Percentiles rank a stretch among this genome's conserved stretches.
Evolutionary conservation across 1,140 invertebrate genomes (phyloP).

Genomic region (Hetaerina americana): DNA sequence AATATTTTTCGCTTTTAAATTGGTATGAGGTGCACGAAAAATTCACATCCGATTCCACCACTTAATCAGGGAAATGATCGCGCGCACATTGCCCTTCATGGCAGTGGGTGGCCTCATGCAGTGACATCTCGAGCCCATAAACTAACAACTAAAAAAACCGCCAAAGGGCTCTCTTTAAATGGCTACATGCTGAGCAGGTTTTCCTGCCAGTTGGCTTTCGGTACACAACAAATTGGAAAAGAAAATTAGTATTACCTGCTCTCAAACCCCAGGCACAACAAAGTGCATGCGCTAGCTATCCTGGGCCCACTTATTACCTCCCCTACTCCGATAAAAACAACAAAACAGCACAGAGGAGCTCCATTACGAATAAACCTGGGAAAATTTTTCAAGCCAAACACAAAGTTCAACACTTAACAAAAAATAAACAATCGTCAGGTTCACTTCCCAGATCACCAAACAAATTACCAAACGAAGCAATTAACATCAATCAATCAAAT

Average conservation of each 20-base stretch:
- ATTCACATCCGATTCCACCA: background rate
- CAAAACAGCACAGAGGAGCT: background rate
- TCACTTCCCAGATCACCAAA: background rate
- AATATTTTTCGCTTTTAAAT: background rate
- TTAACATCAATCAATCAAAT: slow-evolving; percentile 1
- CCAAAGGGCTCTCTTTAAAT: background rate
- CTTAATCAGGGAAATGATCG: background rate
- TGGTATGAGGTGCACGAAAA: background rate
- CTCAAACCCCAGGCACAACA: background rate
- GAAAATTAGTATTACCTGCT: background rate
- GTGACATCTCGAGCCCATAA: background rate
- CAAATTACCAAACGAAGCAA: background rate
- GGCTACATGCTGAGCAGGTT: background rate
- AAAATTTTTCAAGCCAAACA: background rate
- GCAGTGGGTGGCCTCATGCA: background rate
- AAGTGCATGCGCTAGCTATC: background rate
- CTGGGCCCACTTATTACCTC: background rate
- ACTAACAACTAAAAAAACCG: background rate
- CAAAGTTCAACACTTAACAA: background rate
- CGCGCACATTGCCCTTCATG: background rate
- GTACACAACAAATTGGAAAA: background rate
- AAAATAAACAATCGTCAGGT: background rate
- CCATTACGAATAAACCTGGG: background rate
- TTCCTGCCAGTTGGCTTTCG: background rate
- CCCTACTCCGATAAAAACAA: background rate